Conservation (phyloP, 2,113 vertebrate species). For the Megaceryle maxima region DNA sequence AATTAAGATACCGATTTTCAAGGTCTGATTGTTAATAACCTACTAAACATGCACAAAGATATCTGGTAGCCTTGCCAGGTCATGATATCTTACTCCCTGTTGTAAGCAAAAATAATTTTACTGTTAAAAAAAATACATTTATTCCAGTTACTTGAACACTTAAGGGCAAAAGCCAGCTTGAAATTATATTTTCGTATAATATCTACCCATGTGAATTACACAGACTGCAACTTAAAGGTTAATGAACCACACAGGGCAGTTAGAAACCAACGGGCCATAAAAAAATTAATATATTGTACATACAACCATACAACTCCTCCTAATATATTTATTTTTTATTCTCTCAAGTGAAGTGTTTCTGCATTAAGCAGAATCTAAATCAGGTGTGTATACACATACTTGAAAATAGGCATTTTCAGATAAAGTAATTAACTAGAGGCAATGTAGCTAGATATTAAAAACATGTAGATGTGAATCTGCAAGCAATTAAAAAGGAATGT, state of each 20-base stretch:
- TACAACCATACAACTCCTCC: background rate
- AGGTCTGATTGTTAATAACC: background rate
- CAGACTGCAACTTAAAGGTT: background rate
- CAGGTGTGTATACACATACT: background rate
- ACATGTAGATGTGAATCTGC: background rate
- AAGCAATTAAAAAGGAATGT: background rate
- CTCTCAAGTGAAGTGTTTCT: background rate
- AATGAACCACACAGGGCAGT: background rate
- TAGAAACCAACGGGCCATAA: background rate
- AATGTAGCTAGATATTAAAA: background rate
- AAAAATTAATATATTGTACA: background rate
- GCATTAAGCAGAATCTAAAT: background rate
- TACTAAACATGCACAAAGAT: background rate
- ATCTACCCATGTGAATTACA: background rate
- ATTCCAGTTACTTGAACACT: background rate
- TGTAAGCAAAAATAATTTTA: background rate
- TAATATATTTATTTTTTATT: background rate
- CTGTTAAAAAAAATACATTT: background rate
- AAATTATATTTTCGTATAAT: slow-evolving; percentile 12
- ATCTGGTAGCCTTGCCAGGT: background rate
- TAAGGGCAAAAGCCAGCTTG: background rate
- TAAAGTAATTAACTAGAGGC: background rate
- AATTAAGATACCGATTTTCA: background rate
- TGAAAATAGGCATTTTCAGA: background rate
- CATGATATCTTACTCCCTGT: background rate